These are phyloP conservation scores for Orthonevra nobilis DNA, from an alignment of 2,888 invertebrate genomes.

Conservation along the genomic window DNA sequence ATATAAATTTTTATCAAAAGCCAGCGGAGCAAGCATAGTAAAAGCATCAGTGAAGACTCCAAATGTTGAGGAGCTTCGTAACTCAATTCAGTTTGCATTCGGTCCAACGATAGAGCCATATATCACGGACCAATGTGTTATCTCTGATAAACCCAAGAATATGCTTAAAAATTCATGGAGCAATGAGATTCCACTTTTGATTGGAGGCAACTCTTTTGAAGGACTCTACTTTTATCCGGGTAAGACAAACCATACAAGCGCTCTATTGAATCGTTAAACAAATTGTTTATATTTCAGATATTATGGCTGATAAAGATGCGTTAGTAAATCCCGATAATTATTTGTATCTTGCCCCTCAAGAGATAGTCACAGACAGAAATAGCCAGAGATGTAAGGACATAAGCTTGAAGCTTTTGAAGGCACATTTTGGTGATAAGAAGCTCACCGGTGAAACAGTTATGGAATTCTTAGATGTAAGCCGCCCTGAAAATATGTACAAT, in stretches of 20 bases:
- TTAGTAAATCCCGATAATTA: slow-evolving; percentile 76
- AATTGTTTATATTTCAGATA: slow-evolving; percentile 72
- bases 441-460: slow-evolving; percentile 78
- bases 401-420: slow-evolving; percentile 73
- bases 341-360: slow-evolving; percentile 75
- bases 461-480: slow-evolving; percentile 75
- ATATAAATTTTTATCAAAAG: slow-evolving; percentile 64
- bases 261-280: no score
- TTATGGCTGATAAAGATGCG: slow-evolving; percentile 75
- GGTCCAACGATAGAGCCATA: slow-evolving; percentile 79
- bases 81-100: slow-evolving; percentile 74
- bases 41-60: slow-evolving; percentile 59
- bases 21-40: slow-evolving; percentile 70
- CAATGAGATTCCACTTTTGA: slow-evolving; percentile 76
- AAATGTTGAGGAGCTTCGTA: slow-evolving; percentile 53
- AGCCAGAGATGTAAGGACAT: slow-evolving; percentile 71
- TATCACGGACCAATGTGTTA: slow-evolving; percentile 74
- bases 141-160: slow-evolving; percentile 73
- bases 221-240: slow-evolving; percentile 70
- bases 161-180: slow-evolving; percentile 76
- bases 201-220: slow-evolving; percentile 78
- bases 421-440: slow-evolving; percentile 75
- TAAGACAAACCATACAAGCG: background rate
- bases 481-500: no score
- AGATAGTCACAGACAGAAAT: slow-evolving; percentile 73